A percentile compares a stretch with the other conserved stretches of the same genome.
Evolutionary conservation across 2,797 vertebrate species (phyloP).

Genomic region (Ibycter americanus): DNA sequence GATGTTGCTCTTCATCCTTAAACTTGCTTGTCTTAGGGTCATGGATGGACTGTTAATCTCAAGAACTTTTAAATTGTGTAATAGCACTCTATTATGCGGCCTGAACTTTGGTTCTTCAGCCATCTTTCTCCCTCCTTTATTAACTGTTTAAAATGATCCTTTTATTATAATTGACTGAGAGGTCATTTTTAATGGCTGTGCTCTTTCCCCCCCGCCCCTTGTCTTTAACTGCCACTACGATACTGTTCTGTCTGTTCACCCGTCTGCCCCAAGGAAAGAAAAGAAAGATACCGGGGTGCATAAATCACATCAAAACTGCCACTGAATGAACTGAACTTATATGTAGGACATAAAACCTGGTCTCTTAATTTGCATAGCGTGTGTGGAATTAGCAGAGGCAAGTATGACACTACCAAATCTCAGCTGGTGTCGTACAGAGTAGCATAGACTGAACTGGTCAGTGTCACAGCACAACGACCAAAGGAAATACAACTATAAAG

Average conservation of each 20-base stretch:
- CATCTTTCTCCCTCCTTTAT: neutral
- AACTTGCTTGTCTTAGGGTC: neutral
- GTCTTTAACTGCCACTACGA: neutral
- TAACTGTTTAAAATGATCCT: neutral
- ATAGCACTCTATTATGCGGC: neutral
- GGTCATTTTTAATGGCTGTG: neutral
- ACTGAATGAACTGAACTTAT: accelerated
- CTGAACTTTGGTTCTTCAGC: neutral
- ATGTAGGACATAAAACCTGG: accelerated
- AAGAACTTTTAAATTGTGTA: neutral
- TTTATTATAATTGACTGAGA: neutral
- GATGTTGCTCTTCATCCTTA: neutral
- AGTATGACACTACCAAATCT: accelerated
- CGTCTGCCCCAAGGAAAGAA: neutral
- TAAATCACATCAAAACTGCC: neutral
- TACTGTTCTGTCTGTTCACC: neutral
- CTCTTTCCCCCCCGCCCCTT: accelerated
- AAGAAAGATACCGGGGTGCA: neutral
- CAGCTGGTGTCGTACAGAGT: accelerated
- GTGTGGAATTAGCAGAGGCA: neutral
- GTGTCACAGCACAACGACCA: neutral
- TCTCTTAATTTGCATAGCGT: neutral
- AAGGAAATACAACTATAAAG: neutral
- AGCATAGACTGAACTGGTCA: accelerated
- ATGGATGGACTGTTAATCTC: neutral